These are phyloP conservation scores for Pelusios castaneus DNA, from an alignment of 2,113 vertebrate genomes.

Conservation along the genomic window DNA sequence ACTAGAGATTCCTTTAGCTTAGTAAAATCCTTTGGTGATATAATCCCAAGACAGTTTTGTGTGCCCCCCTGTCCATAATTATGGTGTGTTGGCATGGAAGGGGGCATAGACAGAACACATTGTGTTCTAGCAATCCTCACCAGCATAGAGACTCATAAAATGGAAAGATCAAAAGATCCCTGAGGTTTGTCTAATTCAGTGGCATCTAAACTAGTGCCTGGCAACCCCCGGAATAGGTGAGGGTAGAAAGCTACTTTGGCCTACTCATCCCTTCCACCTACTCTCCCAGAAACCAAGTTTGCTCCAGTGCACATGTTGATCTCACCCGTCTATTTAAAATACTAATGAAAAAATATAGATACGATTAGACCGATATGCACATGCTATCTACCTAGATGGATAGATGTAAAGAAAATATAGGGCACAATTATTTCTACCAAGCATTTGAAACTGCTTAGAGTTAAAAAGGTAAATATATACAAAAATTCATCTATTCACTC, in stretches of 20 bases:
- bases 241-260: background rate
- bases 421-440: background rate
- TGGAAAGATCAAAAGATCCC: background rate
- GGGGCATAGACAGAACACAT: background rate
- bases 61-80: background rate
- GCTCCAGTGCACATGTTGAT: background rate
- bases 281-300: background rate
- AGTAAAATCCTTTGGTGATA: background rate
- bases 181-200: background rate
- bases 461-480: background rate
- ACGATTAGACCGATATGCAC: background rate
- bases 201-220: background rate
- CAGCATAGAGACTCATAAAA: background rate
- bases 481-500: background rate
- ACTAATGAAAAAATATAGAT: too few species aligned
- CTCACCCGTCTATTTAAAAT: background rate
- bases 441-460: background rate
- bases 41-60: background rate
- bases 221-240: background rate
- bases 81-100: background rate
- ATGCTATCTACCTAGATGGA: background rate
- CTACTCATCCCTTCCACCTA: background rate
- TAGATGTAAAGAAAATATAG: background rate
- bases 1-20: background rate
- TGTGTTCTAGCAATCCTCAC: background rate